A percentile compares a stretch with the other conserved stretches of the same genome.
Conservation (phyloP, 2,797 vertebrate species). For the Uromys caudimaculatus region DNA sequence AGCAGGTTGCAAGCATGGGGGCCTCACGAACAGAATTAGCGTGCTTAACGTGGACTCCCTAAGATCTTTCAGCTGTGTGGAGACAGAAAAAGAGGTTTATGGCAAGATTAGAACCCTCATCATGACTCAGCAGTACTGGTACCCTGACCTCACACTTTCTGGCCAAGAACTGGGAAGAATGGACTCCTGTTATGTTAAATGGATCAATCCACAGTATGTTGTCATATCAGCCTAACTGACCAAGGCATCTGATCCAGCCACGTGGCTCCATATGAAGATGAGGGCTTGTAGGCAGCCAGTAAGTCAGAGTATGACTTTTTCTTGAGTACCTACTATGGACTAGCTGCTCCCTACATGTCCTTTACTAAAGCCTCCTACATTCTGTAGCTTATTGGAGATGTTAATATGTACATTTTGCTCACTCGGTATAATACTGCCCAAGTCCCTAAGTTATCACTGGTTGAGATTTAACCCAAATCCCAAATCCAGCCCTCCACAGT, state of each 20-base stretch:
- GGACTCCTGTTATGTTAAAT: neutral
- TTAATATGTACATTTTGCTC: neutral
- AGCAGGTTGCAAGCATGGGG: neutral
- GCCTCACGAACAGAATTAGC: neutral
- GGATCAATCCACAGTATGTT: neutral
- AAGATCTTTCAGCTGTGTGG: neutral
- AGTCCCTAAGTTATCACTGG: neutral
- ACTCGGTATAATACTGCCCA: neutral
- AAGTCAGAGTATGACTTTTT: neutral
- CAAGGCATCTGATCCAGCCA: neutral
- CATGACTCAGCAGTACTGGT: neutral
- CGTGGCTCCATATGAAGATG: neutral
- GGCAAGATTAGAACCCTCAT: neutral
- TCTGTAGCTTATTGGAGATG: neutral
- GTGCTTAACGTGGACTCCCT: neutral
- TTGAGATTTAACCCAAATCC: neutral
- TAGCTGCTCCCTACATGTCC: accelerated
- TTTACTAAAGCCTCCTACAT: neutral
- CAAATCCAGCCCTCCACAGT: accelerated
- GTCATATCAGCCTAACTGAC: neutral
- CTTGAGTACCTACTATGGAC: neutral
- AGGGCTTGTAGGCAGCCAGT: neutral
- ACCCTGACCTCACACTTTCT: neutral
- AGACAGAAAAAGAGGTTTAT: neutral
- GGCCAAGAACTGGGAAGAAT: neutral